Evolutionary conservation across 1,140 invertebrate species (phyloP), one percentile per base, ranked within the genome.

Genomic region (Cydia splendana): DNA sequence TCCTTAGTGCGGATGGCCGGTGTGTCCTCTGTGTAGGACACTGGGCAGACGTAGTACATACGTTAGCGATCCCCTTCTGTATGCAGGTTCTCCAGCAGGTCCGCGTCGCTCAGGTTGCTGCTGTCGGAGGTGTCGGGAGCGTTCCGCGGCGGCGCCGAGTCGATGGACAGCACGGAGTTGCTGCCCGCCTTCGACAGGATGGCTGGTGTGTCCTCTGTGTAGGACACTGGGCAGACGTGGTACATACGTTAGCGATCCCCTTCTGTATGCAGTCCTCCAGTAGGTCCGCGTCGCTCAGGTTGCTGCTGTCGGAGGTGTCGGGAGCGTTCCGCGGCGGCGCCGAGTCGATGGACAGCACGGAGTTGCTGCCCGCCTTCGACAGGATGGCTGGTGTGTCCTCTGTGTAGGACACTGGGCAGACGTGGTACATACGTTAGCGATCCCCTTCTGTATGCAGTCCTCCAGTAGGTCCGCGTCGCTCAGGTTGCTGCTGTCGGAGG

Each of bases 41-140:
- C 10, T 45, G 45, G 45, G 45, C 34, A 38, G 34, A 9, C 6
- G 34, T 38, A 7, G 13, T 12, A 75, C 7, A 5, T 65, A 91
- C 90, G 88, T 89, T 88, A 30, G 86, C 87, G 18, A 91, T 91
- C 6, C 90, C 88, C 74, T 90, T 96, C 74, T 96, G 95, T 82
- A 98, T 97, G 80, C 96, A 97, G n/a, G 82, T 97, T 95, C 42
- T 96, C 95, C 0, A 98, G 88, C 62, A 98, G 92, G 78, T 96
- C 96, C 6, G 95, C 95, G 3, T 95, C 95, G 30, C 94, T 94
- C 28, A 94, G 84, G 82, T 95, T 95, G 15, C 95, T 95, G 83
- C 95, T 95, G 78, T 91, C 87, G 0, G 84, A 84, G 6, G 83
- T 85, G 74, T 87, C 84, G 20, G 75, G 78, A 34, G 48, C 13